Percentiles rank a stretch among this genome's conserved stretches.
phyloP scores from a whole-genome alignment of 1,140 invertebrate species.

The Philotrypesis tridentata region DNA sequence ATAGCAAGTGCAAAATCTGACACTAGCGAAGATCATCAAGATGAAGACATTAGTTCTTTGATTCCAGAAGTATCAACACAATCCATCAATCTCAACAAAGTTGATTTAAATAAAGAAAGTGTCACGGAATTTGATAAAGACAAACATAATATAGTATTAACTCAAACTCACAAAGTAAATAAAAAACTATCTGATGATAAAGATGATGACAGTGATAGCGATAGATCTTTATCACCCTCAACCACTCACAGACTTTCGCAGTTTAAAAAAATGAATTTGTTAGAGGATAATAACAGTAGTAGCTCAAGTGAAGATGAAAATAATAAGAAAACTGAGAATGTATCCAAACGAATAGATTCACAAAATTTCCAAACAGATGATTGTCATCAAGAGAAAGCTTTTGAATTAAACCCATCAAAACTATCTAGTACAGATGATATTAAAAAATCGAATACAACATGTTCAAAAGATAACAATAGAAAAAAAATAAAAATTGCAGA shows the following conservation, averaged over 20 bases:
- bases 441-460: not conserved
- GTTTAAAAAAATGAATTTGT: constrained; percentile 25
- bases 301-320: constrained; percentile 36
- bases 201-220: not conserved
- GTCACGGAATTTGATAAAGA: not conserved
- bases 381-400: not conserved
- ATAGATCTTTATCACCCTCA: not conserved
- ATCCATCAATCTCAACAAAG: not conserved
- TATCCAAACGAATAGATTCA: not conserved
- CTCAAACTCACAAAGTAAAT: not conserved
- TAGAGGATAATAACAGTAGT: not conserved
- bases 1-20: not conserved
- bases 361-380: not conserved
- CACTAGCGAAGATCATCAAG: not conserved
- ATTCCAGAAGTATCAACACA: not conserved
- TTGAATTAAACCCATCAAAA: not conserved
- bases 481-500: not conserved
- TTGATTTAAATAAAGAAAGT: not conserved
- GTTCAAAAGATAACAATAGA: not conserved
- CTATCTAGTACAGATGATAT: not conserved
- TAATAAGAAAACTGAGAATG: not conserved
- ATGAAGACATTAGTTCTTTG: not conserved
- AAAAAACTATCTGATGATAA: not conserved
- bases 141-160: not conserved
- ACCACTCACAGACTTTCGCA: constrained; percentile 9